phyloP scores from a whole-genome alignment of 2,888 invertebrate genomes.

The Aromia moschata region DNA sequence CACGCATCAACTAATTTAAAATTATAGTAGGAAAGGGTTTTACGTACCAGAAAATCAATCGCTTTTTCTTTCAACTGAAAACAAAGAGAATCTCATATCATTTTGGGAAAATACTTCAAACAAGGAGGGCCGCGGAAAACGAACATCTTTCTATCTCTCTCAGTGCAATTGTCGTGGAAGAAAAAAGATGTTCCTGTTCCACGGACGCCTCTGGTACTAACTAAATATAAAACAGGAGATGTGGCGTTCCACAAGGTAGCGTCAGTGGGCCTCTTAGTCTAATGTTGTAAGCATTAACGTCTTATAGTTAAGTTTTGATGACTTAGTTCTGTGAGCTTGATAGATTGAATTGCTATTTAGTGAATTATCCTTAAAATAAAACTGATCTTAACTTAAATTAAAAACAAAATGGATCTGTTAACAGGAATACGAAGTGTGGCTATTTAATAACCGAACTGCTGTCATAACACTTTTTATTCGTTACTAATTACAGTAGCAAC shows the following conservation, averaged over 20 bases:
- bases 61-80: conserved; percentile 60
- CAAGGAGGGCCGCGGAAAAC: not conserved
- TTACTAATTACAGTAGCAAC: too few relatives aligned
- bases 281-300: too few relatives aligned
- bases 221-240: conserved; percentile 3
- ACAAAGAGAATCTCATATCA: conserved; percentile 50
- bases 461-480: too few relatives aligned
- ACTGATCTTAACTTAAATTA: too few relatives aligned
- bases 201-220: not conserved
- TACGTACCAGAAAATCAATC: conserved; percentile 59
- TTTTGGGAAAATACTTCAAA: not conserved
- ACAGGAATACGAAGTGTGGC: too few relatives aligned
- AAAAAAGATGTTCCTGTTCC: conserved; percentile 6
- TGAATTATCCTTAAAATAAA: too few relatives aligned
- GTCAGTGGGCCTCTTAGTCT: not conserved
- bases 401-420: too few relatives aligned
- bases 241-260: conserved; percentile 12
- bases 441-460: too few relatives aligned
- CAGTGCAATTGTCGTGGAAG: not conserved
- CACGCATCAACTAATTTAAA: not conserved
- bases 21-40: conserved; percentile 39
- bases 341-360: too few relatives aligned
- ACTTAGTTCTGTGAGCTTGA: too few relatives aligned
- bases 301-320: too few relatives aligned
- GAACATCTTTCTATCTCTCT: conserved; percentile 2